These are phyloP conservation scores for Temnothorax ravouxi DNA, from an alignment of 2,888 invertebrate genomes.

Conservation along the genomic window DNA sequence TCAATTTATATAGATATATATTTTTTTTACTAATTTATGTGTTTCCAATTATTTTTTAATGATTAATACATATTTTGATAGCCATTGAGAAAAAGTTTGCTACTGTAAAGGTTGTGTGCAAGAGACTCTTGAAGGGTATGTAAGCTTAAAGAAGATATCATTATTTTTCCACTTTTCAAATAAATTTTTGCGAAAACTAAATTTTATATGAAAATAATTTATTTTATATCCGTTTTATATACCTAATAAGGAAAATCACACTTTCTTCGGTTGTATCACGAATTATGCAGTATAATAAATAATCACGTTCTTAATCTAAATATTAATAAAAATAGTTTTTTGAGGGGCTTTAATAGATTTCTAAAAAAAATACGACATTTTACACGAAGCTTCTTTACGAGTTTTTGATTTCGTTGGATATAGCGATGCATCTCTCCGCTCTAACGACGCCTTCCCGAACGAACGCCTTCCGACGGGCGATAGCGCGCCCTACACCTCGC, in stretches of 20 bases:
- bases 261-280: neutral
- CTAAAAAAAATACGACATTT: neutral
- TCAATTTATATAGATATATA: neutral
- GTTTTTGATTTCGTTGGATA: neutral
- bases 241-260: neutral
- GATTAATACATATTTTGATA: neutral
- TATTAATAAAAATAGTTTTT: neutral
- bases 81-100: neutral
- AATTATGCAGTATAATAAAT: neutral
- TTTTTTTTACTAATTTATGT: neutral
- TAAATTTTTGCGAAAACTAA: neutral
- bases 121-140: neutral
- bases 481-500: constrained; percentile 78
- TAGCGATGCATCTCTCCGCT: neutral
- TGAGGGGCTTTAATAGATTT: neutral
- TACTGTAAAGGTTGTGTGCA: neutral
- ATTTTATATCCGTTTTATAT: neutral
- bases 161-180: neutral
- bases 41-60: neutral
- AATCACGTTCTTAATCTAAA: neutral
- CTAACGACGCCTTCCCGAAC: constrained; percentile 57
- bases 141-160: neutral
- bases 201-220: neutral
- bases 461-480: constrained; percentile 73
- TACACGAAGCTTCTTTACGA: neutral